Base-by-base conservation (phyloP, 30 jellyfish, hydroid and myxozoan genomes). In the Turritopsis rubra region DNA sequence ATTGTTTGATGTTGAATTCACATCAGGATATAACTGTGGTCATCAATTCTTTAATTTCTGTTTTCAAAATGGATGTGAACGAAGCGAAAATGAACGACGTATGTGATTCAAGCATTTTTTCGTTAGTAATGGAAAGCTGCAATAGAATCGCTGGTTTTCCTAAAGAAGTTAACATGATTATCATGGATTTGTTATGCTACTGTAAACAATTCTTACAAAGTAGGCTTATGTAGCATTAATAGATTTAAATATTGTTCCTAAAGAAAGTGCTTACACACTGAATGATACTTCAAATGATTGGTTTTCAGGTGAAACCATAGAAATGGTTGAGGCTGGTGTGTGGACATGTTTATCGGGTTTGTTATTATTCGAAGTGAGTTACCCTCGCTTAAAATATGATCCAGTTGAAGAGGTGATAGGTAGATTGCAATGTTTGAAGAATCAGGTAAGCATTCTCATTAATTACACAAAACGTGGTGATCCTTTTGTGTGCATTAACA, bases 331-430 rank as follows among this genome's bases (percentile, higher is more conserved):
- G n/a, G 81, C 81, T 72, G 30, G 81, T 16, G 52, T 22, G 31
- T 72, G 31, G 31, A 26, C 81, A 18, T 72, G 81, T 72, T 77
- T 29, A 29, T 77, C 85, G 0, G 85, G 85, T 28, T 66, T 86
- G 70, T 79, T 90, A 52, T 70, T 85, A 52, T 87, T 86, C 75
- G 53, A 75, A 72, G 28, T 87, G 52, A 28, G 82, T 30, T n/a
- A 83, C 25, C 96, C 96, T 30, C 54, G 52, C 27, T 23, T 25
- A 54, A 92, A 90, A 22, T 92, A 80, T 79, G 98, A 92, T 73
- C 90, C 84, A 19, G 96, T 91, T 7, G 96, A 92, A 77, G 98
- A 92, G 65, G 89, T 85, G 20, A 72, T 29, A 19, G 9, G 65
- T 19, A 85, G 73, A 65, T 60, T 87, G 73, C 82, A 82, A 21